These are phyloP conservation scores for Melanophora roralis DNA, from an alignment of 2,888 invertebrate genomes.

Conservation along the genomic window DNA sequence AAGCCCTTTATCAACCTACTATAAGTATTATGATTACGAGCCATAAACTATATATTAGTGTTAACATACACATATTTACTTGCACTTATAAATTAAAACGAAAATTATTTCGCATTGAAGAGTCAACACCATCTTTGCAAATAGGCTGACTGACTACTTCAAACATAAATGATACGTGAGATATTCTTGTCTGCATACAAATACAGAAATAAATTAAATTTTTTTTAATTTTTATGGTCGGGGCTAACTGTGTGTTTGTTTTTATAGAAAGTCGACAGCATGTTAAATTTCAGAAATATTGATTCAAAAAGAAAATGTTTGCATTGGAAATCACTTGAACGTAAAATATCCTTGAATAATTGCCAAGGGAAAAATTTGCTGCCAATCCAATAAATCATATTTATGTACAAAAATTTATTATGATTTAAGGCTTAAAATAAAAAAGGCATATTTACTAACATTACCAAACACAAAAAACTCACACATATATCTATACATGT, in stretches of 20 bases:
- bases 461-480: neutral
- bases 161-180: constrained; percentile 18
- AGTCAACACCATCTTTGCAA: constrained; percentile 19
- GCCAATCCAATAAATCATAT: constrained; percentile 56
- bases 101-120: constrained; percentile 11
- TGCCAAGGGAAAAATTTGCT: constrained; percentile 61
- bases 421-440: constrained; percentile 38
- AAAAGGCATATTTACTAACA: constrained; percentile 38
- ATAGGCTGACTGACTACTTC: neutral
- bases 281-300: constrained; percentile 50
- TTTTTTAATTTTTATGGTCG: constrained; percentile 4
- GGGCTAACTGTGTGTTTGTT: neutral
- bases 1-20: too few relatives aligned
- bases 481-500: neutral
- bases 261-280: neutral
- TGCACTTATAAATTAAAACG: neutral
- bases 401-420: too few relatives aligned
- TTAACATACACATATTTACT: neutral
- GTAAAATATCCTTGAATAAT: constrained; percentile 62
- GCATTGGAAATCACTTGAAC: constrained; percentile 61
- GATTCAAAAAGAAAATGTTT: constrained; percentile 61
- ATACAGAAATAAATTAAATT: neutral
- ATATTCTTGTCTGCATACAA: neutral
- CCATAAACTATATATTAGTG: neutral
- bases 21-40: too few relatives aligned